Evolutionary conservation across 2,888 invertebrate genomes (phyloP).

Genomic region (Amphipyra tragopoginis): DNA sequence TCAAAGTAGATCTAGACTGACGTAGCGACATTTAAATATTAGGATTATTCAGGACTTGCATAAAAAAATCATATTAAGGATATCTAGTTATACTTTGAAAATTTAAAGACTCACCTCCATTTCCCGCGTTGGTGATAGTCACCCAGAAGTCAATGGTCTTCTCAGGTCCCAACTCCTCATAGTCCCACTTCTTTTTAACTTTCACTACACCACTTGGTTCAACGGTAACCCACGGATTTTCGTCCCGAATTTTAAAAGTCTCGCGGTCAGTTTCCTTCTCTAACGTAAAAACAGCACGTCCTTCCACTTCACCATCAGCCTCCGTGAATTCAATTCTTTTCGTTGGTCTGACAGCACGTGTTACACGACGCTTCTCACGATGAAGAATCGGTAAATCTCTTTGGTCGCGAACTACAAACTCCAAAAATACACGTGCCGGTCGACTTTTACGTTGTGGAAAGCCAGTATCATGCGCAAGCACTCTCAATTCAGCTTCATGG

Average conservation of each 20-base stretch:
- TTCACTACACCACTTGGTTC: constrained; percentile 97
- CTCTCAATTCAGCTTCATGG: constrained; percentile 92
- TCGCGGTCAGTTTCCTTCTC: constrained; percentile 98
- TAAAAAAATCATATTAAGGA: not conserved
- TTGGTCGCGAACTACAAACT: constrained; percentile 91
- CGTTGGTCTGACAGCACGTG: constrained; percentile 97
- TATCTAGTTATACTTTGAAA: too few species aligned
- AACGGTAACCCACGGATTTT: constrained; percentile 98
- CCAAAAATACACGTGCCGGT: constrained; percentile 94
- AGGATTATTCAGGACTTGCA: not conserved
- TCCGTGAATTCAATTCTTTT: constrained; percentile 97
- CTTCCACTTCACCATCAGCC: constrained; percentile 96
- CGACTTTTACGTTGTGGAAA: constrained; percentile 93
- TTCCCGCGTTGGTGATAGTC: constrained; percentile 96
- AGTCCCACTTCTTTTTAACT: constrained; percentile 99
- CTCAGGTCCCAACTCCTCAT: constrained; percentile 97
- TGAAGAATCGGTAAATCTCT: constrained; percentile 91
- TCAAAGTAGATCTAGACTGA: not conserved
- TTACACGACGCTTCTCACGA: constrained; percentile 94
- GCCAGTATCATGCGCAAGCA: constrained; percentile 95
- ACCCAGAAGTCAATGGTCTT: constrained; percentile 99
- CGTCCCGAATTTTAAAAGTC: constrained; percentile 97
- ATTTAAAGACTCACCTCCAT: constrained; percentile 92
- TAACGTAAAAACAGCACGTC: constrained; percentile 96
- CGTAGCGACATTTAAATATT: constrained; percentile 6